Base-by-base conservation (phyloP, 2,113 vertebrate genomes). In the Chiloscyllium plagiosum region DNA sequence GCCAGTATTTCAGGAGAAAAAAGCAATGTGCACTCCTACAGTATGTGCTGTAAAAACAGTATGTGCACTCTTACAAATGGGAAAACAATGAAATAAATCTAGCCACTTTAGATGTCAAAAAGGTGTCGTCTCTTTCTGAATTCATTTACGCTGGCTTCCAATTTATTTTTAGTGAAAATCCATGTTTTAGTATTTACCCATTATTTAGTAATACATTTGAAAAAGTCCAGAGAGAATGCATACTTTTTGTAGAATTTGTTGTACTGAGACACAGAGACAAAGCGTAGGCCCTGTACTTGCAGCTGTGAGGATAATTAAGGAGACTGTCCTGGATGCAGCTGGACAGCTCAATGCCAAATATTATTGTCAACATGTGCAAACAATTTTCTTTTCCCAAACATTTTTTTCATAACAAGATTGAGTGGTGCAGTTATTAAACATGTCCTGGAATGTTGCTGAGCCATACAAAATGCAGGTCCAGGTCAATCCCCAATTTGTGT, bases 281-380 rank as follows among this genome's bases (percentile, higher is more conserved):
- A 72, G 69, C 26, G 24, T 72, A 13, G 47, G 68, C 13, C 29
- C 42, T 29, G 37, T 72, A 56, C 29, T 95, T 95, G 68, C 93
- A 95, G 66, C 93, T 72, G 66, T 72, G 69, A 72, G 37, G 15
- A 52, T 95, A 95, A 95, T 95, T 95, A 95, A 72, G 24, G 26
- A 42, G 69, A 72, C 19, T 94, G 19, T 94, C 68, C 93, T 70
- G 93, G 37, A 70, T 47, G 68, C 37, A 70, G 68, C 93, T 70
- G 42, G 29, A 68, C 68, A 72, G 19, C 37, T 95, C 68, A 50
- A 42, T 95, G 93, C 68, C 69, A 72, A 52, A 95, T 42, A 95
- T 95, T 72, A 95, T 47, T 52, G 50, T 52, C 26, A 10, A 52
- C 94, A 70, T 72, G 94, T 72, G 37, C 69, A 95, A 95, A 50